Evolutionary conservation across 2,113 vertebrate species (phyloP).

Genomic region (Triplophysa dalaica): DNA sequence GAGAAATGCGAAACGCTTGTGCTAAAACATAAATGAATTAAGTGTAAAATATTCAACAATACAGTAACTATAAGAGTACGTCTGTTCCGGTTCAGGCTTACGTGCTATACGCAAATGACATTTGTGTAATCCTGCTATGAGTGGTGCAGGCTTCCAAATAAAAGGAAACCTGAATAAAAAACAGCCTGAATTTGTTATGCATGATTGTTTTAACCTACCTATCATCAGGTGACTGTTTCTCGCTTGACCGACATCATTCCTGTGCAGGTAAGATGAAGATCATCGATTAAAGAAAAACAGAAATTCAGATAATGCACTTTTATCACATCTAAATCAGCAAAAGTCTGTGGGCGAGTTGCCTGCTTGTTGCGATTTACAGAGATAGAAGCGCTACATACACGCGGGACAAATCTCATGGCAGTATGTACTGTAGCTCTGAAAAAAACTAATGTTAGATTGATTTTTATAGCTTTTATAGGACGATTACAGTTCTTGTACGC

Average conservation of each 20-base stretch:
- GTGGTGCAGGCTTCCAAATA: background rate
- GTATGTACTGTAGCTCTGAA: background rate
- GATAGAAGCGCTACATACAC: conserved; percentile 24
- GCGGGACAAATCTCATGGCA: conserved; percentile 17
- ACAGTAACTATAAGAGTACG: too few relatives aligned
- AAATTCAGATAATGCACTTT: conserved; percentile 39
- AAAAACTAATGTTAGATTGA: conserved; percentile 5
- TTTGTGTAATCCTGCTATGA: background rate
- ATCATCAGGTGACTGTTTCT: conserved; percentile 57
- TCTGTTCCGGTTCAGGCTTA: too few relatives aligned
- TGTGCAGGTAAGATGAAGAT: conserved; percentile 49
- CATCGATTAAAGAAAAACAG: background rate
- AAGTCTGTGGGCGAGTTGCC: conserved; percentile 41
- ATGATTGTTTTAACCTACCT: conserved; percentile 61
- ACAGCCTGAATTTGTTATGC: background rate
- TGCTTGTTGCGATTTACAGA: conserved; percentile 27
- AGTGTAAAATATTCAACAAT: too few relatives aligned
- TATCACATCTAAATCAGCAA: conserved; percentile 42
- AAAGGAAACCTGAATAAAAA: background rate
- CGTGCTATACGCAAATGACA: background rate
- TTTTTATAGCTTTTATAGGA: background rate
- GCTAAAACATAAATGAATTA: too few relatives aligned
- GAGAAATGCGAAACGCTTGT: too few relatives aligned
- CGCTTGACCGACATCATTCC: conserved; percentile 53
- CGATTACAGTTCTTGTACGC: background rate